Evolutionary conservation across 2,113 vertebrate species (phyloP), one percentile per base, ranked within the genome.

Genomic region (Sialia sialis): DNA sequence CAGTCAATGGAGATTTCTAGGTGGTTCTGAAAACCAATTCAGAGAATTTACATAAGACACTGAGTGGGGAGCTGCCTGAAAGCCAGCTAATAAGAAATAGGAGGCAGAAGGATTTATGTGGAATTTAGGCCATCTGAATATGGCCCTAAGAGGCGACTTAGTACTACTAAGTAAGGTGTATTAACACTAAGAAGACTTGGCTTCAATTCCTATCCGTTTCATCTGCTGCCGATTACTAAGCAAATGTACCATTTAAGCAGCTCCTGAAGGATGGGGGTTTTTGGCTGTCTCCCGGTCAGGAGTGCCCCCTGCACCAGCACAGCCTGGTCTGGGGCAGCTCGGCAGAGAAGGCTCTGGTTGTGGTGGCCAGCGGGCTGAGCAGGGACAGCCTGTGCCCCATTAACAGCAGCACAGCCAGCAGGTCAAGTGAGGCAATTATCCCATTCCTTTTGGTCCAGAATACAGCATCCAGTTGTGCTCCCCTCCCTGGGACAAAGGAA

Each of bases 61-160:
- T 55, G 88, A 88, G 74, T 51, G 59, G 59, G 72, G 68, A 95
- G 85, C 85, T 93, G 92, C 82, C 79, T 95, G 94, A 66, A 95
- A 96, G 88, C 92, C 85, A 93, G 96, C 96, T 96, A 95, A 90
- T 96, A 80, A 96, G 92, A 95, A 96, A 96, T 93, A 74, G 92
- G 82, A 93, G 92, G 90, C 85, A 93, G 88, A 93, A 95, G 96
- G 96, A 95, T 95, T 96, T 96, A 63, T 94, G 96, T 93, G 90
- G 96, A 96, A 96, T 96, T 96, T 95, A 96, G 96, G 96, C 94
- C 96, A 95, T 95, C 96, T 96, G 96, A 96, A 95, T 96, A 95
- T 96, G 96, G 95, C 94, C 94, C 88, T 96, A 95, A 96, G 96
- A 96, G 91, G 96, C 94, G 90, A 95, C 90, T 96, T 96, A 96